phyloP scores from a whole-genome alignment of 2,113 vertebrate genomes.

The Cavia porcellus region DNA sequence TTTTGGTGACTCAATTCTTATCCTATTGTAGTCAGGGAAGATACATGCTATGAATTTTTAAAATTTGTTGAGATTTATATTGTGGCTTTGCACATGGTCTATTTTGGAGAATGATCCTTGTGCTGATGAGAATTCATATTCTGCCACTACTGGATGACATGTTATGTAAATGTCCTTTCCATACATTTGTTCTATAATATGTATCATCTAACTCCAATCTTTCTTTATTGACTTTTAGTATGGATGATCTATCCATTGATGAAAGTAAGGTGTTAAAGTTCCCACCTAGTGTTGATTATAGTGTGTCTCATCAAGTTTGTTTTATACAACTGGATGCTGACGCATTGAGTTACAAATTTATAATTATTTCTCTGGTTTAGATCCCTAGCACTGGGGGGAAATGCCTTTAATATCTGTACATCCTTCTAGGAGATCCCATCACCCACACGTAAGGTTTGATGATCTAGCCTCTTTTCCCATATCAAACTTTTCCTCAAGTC shows the following conservation, averaged over 20 bases:
- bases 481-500: slow-evolving; percentile 43
- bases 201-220: background rate
- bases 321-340: background rate
- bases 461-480: slow-evolving; percentile 28
- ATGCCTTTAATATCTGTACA: background rate
- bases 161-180: too few species aligned
- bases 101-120: background rate
- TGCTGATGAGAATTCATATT: background rate
- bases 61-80: background rate
- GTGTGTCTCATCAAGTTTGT: background rate
- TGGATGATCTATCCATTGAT: background rate
- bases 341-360: background rate
- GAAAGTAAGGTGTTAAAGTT: background rate
- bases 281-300: background rate
- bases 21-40: background rate
- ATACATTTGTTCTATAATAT: background rate
- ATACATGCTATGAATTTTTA: background rate
- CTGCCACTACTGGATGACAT: background rate
- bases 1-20: background rate
- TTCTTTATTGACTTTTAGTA: background rate
- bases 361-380: background rate
- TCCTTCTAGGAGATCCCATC: slow-evolving; percentile 15
- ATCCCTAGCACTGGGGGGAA: background rate
- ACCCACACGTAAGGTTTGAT: background rate
- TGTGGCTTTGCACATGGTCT: background rate